Evolutionary conservation across 1,140 invertebrate genomes (phyloP).

Genomic region (Oncopodura yosiiana): DNA sequence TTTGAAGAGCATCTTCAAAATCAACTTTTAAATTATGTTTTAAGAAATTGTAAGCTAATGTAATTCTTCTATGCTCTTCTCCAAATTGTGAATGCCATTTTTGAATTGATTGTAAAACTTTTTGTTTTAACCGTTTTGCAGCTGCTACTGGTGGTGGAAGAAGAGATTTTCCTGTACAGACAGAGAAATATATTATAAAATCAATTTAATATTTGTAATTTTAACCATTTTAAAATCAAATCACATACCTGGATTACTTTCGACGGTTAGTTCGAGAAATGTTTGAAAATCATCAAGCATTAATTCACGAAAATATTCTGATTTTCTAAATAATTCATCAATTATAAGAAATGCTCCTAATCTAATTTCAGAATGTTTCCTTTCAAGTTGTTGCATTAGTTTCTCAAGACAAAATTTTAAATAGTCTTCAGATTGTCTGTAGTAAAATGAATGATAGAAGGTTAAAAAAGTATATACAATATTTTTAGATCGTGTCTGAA

Average conservation of each 20-base stretch:
- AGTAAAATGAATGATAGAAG: no score
- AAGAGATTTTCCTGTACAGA: no score
- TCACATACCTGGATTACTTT: slow-evolving; percentile 41
- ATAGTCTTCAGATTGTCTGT: slow-evolving; percentile 44
- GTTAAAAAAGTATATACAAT: no score
- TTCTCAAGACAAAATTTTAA: slow-evolving; percentile 43
- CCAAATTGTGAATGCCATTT: slow-evolving; percentile 47
- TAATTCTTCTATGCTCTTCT: slow-evolving; percentile 44
- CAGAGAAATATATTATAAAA: no score
- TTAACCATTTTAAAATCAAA: no score
- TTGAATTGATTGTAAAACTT: slow-evolving; percentile 43
- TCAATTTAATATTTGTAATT: no score
- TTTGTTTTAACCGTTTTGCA: slow-evolving; percentile 43
- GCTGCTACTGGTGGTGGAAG: slow-evolving; percentile 45
- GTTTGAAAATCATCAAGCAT: slow-evolving; percentile 44
- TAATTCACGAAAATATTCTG: slow-evolving; percentile 46
- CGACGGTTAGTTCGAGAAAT: slow-evolving; percentile 44
- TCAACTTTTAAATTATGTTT: slow-evolving; percentile 46
- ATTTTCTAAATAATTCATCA: slow-evolving; percentile 48
- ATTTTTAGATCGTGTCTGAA: no score
- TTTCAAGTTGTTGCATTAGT: slow-evolving; percentile 43
- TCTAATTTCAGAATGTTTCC: slow-evolving; percentile 50
- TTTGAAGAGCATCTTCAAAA: slow-evolving; percentile 37
- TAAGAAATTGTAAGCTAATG: slow-evolving; percentile 45
- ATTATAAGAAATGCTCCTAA: slow-evolving; percentile 47